Percentiles rank a stretch among this genome's conserved stretches.
These are phyloP conservation scores for Megalonaias nervosa DNA, from an alignment of 1,140 invertebrate genomes.

Conservation along the genomic window DNA sequence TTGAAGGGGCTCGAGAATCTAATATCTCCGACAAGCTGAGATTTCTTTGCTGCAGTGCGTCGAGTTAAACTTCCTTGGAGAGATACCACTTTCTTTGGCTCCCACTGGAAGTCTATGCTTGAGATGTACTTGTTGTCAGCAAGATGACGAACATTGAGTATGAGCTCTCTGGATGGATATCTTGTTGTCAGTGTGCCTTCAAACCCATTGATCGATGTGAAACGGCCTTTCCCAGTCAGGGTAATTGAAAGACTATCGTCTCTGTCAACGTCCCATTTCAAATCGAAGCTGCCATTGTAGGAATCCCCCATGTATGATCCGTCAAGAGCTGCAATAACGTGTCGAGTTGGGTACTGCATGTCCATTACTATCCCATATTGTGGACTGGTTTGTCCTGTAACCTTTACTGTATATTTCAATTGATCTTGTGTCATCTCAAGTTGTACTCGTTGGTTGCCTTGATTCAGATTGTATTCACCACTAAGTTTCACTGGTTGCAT, in stretches of 20 bases:
- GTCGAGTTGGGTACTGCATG: conserved; percentile 25
- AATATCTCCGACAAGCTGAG: conserved; percentile 1
- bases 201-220: conserved; percentile 2
- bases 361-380: conserved; percentile 12
- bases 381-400: background rate
- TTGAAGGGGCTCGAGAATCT: conserved; percentile 9
- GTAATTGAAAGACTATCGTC: conserved; percentile 30
- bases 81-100: conserved; percentile 10
- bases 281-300: conserved; percentile 23
- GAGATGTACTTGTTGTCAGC: conserved; percentile 14
- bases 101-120: conserved; percentile 22
- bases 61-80: conserved; percentile 1
- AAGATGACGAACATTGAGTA: conserved; percentile 15
- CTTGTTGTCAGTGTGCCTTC: conserved; percentile 28
- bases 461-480: conserved; percentile 28
- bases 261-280: conserved; percentile 43
- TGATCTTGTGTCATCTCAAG: conserved; percentile 1
- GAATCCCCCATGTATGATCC: conserved; percentile 4
- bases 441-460: background rate
- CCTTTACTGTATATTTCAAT: conserved; percentile 7
- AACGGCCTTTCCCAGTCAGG: conserved; percentile 9
- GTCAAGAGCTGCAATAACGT: conserved; percentile 36
- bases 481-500: conserved; percentile 14
- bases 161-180: conserved; percentile 23
- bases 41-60: background rate